Conservation (phyloP, 2,113 vertebrate species). For the Scomber scombrus region DNA sequence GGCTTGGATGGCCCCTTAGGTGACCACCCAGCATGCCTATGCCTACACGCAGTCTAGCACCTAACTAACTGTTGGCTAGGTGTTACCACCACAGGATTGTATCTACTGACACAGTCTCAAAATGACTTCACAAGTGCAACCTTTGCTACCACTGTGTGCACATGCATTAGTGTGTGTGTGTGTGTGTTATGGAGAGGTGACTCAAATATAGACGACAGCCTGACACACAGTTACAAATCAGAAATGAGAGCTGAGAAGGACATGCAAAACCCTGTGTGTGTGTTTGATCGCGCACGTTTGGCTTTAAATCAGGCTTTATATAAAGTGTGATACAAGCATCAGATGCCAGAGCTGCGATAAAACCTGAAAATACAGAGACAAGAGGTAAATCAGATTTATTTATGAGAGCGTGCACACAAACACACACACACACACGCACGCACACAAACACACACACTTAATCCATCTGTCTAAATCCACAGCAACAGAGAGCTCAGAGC, state of each 20-base stretch:
- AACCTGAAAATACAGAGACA: conserved; percentile 34
- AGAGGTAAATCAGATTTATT: conserved; percentile 24
- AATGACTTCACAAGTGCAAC: too few species aligned
- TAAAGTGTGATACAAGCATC: conserved; percentile 18
- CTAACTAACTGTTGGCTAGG: too few species aligned
- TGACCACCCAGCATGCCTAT: too few species aligned
- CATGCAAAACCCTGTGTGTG: neutral
- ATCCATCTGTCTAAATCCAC: conserved; percentile 38
- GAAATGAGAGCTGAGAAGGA: neutral
- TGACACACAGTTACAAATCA: neutral
- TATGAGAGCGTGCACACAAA: neutral
- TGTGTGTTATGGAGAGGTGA: too few species aligned
- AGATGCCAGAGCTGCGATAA: conserved; percentile 21
- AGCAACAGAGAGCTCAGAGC: conserved; percentile 49
- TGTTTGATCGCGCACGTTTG: neutral
- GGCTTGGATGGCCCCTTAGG: too few species aligned
- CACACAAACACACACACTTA: conserved; percentile 2
- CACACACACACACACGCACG: too few species aligned
- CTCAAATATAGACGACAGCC: neutral
- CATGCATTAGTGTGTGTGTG: too few species aligned
- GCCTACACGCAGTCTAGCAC: too few species aligned
- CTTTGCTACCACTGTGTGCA: too few species aligned
- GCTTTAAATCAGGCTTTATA: conserved; percentile 5
- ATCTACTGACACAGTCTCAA: too few species aligned
- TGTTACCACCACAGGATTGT: too few species aligned